Evolutionary conservation across 2,888 invertebrate species (phyloP).

Genomic region (Synergus laeviventris): DNA sequence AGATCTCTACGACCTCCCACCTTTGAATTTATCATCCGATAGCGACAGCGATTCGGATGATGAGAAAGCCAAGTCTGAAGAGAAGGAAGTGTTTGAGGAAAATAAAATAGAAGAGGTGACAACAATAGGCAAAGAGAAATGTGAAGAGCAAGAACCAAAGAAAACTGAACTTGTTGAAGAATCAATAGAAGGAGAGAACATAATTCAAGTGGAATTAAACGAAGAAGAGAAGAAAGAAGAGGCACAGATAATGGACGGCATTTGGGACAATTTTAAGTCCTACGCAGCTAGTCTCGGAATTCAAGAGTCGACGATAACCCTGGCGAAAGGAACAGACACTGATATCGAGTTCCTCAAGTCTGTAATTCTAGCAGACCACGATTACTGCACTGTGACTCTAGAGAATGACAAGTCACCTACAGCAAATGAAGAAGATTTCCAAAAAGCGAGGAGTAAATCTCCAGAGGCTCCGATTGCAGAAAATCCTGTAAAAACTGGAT

Average conservation of each 20-base stretch:
- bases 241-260: slow-evolving; percentile 82
- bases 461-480: not conserved
- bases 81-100: slow-evolving; percentile 55
- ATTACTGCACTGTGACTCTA: slow-evolving; percentile 80
- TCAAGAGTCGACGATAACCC: slow-evolving; percentile 45
- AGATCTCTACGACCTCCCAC: slow-evolving; percentile 85
- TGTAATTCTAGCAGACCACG: slow-evolving; percentile 81
- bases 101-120: slow-evolving; percentile 45
- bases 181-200: slow-evolving; percentile 48
- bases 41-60: slow-evolving; percentile 86
- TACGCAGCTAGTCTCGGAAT: slow-evolving; percentile 84
- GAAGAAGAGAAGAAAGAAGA: slow-evolving; percentile 77
- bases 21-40: slow-evolving; percentile 87
- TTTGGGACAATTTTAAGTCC: slow-evolving; percentile 87
- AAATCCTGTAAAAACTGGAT: slow-evolving; percentile 54
- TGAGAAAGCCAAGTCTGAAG: slow-evolving; percentile 52
- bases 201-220: slow-evolving; percentile 67
- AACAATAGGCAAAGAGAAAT: slow-evolving; percentile 58
- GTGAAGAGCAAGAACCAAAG: slow-evolving; percentile 70
- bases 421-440: slow-evolving; percentile 40
- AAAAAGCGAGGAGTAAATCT: slow-evolving; percentile 43
- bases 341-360: slow-evolving; percentile 65
- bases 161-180: slow-evolving; percentile 56
- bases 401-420: slow-evolving; percentile 57
- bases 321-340: slow-evolving; percentile 48